Conservation (phyloP, 1,140 invertebrate genomes). For the Zaprionus africanus region DNA sequence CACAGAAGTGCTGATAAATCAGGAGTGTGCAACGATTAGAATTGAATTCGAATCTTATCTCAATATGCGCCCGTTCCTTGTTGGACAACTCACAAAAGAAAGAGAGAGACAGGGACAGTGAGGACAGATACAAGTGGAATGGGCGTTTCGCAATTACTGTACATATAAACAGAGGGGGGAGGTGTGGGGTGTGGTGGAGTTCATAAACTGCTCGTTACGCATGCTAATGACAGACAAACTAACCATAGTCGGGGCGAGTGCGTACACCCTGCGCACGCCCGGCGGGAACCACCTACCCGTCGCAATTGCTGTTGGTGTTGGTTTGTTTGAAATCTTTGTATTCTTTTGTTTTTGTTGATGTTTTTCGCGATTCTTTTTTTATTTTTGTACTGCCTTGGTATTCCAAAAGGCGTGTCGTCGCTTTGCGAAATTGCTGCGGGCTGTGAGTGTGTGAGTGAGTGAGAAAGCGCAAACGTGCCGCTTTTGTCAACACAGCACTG, state of each 20-base stretch:
- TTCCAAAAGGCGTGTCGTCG: constrained; percentile 51
- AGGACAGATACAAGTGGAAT: constrained; percentile 3
- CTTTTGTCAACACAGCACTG: constrained; percentile 68
- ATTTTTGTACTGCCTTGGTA: constrained; percentile 32
- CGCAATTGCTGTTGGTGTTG: constrained; percentile 7
- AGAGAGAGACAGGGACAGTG: not conserved
- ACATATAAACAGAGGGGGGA: not conserved
- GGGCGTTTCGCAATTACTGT: constrained; percentile 43
- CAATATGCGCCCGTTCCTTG: constrained; percentile 6
- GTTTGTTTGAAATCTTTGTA: constrained; percentile 26
- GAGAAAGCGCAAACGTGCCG: constrained; percentile 77
- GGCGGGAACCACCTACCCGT: constrained; percentile 27
- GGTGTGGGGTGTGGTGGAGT: not conserved
- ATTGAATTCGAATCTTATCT: constrained; percentile 57
- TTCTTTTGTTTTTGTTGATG: constrained; percentile 18
- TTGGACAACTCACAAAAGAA: constrained; percentile 11
- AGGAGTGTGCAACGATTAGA: constrained; percentile 26
- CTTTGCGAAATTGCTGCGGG: constrained; percentile 31
- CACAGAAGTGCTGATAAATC: constrained; percentile 59
- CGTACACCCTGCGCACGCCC: constrained; percentile 7
- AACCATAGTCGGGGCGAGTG: constrained; percentile 41
- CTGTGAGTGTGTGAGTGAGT: constrained; percentile 53
- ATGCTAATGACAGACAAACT: constrained; percentile 51
- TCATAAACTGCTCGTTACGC: constrained; percentile 33
- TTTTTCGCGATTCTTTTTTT: constrained; percentile 8